Base-by-base conservation (phyloP, 2,797 vertebrate genomes). In the Limnodromus scolopaceus region DNA sequence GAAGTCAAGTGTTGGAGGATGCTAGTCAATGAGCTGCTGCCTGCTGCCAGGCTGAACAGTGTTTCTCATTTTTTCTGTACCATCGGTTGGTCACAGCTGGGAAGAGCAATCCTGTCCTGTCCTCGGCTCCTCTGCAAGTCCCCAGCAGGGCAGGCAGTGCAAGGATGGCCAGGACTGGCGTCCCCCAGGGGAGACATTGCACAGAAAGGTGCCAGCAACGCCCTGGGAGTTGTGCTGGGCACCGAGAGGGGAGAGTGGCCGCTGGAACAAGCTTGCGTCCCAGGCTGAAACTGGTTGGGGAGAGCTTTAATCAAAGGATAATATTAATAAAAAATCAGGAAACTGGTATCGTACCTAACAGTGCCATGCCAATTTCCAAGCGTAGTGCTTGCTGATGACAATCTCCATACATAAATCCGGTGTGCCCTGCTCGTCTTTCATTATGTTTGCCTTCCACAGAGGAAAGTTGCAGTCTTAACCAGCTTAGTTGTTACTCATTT, bases 1-100 rank as follows among this genome's bases (percentile, higher is more conserved):
- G 71, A 92, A 91, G 84, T 83, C 71, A 77, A 65, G 24, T 85
- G 68, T 91, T 89, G 49, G 78, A 88, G 92, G 84, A 84, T 24
- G 9, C 30, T 34, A 75, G 84, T 64, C 86, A 69, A 22, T 55
- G 77, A 57, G 51, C 41, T 70, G 66, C 60, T 80, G 36, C 74
- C 45, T 45, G 55, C 53, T 88, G 72, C 46, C 84, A 54, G 84
- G 69, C 38, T 85, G 57, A 70, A 53, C 7, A 57, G 18, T 2
- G 10, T 54, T 85, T 70, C 71, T 78, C 49, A 32, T 19, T n/a
- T 77, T 75, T 81, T 66, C 53, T 66, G 27, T 30, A 45, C 64
- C 9, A 5, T 45, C 2, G 2, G 6, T 39, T 49, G 43, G 38
- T 53, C 57, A 45, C 34, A 39, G 34, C 38, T 75, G 78, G 71